Base-by-base conservation (phyloP, 2,113 vertebrate genomes). In the Pteronura brasiliensis region DNA sequence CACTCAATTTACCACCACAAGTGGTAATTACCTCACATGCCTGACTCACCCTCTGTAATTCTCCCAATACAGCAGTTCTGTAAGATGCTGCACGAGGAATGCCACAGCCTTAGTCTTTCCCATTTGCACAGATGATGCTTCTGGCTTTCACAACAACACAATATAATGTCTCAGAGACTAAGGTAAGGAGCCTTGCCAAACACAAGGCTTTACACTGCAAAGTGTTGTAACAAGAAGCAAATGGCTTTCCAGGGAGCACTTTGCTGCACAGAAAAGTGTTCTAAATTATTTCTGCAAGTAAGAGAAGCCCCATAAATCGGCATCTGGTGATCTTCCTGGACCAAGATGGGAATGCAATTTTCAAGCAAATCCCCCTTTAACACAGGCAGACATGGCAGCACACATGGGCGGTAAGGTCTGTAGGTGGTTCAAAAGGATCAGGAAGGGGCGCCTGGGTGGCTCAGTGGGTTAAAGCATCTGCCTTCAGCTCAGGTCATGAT, bases 201-300 rank as follows among this genome's bases (percentile, higher is more conserved):
- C 71, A 82, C n/a, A 69, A 95, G 63, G 71, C 65, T 95, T 96
- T 82, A 36, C 17, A 29, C 88, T n/a, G 39, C 57, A 61, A 95
- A 63, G 85, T 65, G 31, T 67, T 82, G 71, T 57, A 96, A 93
- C 88, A 95, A 82, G 83, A 96, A 94, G 85, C 34, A 88, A 93
- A 8, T 29, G n/a, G 4, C 87, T 59, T 92, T 88, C 95, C 36
- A 93, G 96, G 97, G 17, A 95, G 90, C 15, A 63, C 6, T 77
- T 29, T 80, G 81, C 76, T 88, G 10, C 23, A 42, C 29, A 80
- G 86, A 93, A 25, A 44, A 94, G 21, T 27, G 12, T 4, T 84
- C 93, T 91, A n/a, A 89, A 12, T 80, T 1, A 4, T 93, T 96
- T 93, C 84, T 94, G 49, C 47, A 61, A 89, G 34, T 49, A 90